phyloP scores from a whole-genome alignment of 2,888 invertebrate genomes.

The Netelia virgata region DNA sequence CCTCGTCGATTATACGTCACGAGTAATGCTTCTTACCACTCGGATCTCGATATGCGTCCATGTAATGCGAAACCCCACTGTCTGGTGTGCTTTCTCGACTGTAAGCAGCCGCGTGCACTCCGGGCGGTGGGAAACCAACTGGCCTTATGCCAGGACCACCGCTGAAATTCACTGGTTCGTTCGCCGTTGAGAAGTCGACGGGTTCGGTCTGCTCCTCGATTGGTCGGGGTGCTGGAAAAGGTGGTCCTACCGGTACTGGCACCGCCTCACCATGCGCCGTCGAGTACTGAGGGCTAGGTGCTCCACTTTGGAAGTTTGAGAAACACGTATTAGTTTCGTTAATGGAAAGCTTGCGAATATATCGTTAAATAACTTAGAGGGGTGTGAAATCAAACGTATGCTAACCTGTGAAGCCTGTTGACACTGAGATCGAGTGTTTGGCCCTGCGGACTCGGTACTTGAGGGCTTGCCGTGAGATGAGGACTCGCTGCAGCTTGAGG shows the following conservation, averaged over 20 bases:
- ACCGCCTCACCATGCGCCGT: constrained; percentile 85
- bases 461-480: constrained; percentile 93
- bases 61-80: constrained; percentile 95
- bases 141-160: constrained; percentile 86
- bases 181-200: constrained; percentile 90
- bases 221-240: constrained; percentile 87
- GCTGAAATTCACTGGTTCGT: constrained; percentile 88
- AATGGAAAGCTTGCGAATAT: constrained; percentile 9
- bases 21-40: constrained; percentile 88
- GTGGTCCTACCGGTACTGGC: constrained; percentile 86
- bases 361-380: neutral
- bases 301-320: constrained; percentile 82
- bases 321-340: constrained; percentile 3
- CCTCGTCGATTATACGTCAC: neutral
- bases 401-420: constrained; percentile 93
- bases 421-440: constrained; percentile 96
- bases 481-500: constrained; percentile 95
- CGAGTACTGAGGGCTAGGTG: constrained; percentile 88
- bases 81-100: constrained; percentile 96
- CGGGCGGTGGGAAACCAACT: constrained; percentile 88
- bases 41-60: constrained; percentile 94
- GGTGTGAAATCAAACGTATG: neutral
- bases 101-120: constrained; percentile 87
- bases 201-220: constrained; percentile 90
- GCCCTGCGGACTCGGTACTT: constrained; percentile 96